A percentile compares a stretch with the other conserved stretches of the same genome.
Evolutionary conservation across 2,888 invertebrate genomes (phyloP).

Genomic region (Drosophila tripunctata): DNA sequence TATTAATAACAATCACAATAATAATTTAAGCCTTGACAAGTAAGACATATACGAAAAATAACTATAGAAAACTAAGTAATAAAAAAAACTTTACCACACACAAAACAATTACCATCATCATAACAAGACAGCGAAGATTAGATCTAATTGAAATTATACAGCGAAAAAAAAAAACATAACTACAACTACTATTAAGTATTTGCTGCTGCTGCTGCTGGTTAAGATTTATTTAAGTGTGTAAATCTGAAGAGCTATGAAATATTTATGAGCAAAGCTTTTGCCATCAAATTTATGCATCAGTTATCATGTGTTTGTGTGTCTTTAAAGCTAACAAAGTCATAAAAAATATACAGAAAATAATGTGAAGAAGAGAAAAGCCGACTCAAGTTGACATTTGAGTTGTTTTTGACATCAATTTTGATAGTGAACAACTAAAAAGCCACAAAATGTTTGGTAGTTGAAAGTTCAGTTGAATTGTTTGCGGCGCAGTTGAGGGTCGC

Average conservation of each 20-base stretch:
- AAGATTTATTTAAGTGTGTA: not conserved
- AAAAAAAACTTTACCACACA: not conserved
- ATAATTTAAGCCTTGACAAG: too few relatives aligned
- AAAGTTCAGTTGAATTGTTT: slow-evolving; percentile 28
- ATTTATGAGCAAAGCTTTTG: slow-evolving; percentile 18
- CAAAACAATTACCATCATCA: not conserved
- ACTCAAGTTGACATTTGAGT: slow-evolving; percentile 47
- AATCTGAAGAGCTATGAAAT: slow-evolving; percentile 6
- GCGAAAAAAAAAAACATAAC: not conserved
- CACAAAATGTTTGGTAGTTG: slow-evolving; percentile 12
- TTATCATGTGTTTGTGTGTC: not conserved
- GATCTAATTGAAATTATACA: slow-evolving; percentile 3
- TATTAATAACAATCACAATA: too few relatives aligned
- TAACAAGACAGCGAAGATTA: not conserved
- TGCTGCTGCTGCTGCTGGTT: too few relatives aligned
- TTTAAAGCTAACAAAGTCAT: slow-evolving; percentile 1
- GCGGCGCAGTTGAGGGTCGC: slow-evolving; percentile 37
- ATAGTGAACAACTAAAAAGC: too few relatives aligned
- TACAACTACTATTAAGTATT: too few relatives aligned
- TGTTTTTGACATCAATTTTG: slow-evolving; percentile 23
- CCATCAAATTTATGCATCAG: slow-evolving; percentile 39
- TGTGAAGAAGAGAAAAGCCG: slow-evolving; percentile 2
- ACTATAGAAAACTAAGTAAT: not conserved
- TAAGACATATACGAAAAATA: not conserved
- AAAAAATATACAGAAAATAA: too few relatives aligned